Evolutionary conservation across 2,888 invertebrate genomes (phyloP).

Genomic region (Operophtera brumata): DNA sequence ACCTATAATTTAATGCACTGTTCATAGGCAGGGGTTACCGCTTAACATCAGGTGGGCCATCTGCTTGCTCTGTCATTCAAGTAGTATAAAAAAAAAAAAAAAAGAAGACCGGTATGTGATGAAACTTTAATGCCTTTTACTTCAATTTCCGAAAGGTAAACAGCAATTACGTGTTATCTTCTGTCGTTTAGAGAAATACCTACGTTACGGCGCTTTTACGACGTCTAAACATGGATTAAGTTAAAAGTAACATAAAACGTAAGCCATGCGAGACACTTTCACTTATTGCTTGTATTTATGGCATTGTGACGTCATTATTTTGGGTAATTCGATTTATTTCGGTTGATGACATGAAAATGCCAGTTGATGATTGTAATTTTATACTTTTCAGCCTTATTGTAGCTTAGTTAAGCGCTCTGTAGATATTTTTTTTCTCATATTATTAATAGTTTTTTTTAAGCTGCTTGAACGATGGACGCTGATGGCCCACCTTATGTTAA

Average conservation of each 20-base stretch:
- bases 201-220: constrained; percentile 37
- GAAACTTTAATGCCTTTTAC: not conserved
- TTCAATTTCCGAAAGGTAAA: constrained; percentile 26
- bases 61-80: no score
- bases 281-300: constrained; percentile 26
- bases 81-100: no score
- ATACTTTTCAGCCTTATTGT: not conserved
- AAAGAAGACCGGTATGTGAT: no score
- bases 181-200: constrained; percentile 33
- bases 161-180: constrained; percentile 27
- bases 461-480: no score
- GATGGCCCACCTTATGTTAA: no score
- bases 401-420: not conserved
- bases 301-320: constrained; percentile 16
- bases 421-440: not conserved
- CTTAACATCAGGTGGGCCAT: no score
- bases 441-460: not conserved
- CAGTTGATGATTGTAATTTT: not conserved
- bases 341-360: not conserved
- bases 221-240: constrained; percentile 42
- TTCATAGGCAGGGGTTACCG: no score
- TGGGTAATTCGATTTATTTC: constrained; percentile 1
- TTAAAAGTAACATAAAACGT: constrained; percentile 41
- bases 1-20: no score
- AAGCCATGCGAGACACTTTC: constrained; percentile 29